Percentiles rank a stretch among this genome's conserved stretches.
phyloP scores from a whole-genome alignment of 2,797 vertebrate species.

The Pseudochromis fuscus region DNA sequence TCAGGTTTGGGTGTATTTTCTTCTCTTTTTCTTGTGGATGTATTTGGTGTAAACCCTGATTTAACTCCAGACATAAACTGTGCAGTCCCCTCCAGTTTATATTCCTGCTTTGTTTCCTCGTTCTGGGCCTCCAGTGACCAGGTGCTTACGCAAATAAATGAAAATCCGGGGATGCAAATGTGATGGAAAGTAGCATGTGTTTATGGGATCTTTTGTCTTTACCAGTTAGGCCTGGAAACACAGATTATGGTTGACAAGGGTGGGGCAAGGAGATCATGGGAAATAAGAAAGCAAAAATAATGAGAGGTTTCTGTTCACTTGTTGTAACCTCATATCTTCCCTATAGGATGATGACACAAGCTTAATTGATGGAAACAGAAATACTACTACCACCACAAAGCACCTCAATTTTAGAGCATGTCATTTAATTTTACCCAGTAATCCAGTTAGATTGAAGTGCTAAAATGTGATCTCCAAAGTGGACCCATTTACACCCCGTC shows the following conservation, averaged over 20 bases:
- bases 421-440: neutral
- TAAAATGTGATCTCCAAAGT: no score
- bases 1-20: constrained; percentile 7
- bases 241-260: neutral
- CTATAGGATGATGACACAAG: neutral
- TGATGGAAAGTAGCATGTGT: constrained; percentile 55
- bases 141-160: constrained; percentile 71
- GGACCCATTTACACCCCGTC: no score
- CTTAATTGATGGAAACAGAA: neutral
- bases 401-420: neutral
- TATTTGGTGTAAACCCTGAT: constrained; percentile 9
- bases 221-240: constrained; percentile 2
- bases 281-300: neutral
- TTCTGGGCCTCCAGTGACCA: constrained; percentile 14
- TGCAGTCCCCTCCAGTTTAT: neutral
- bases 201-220: constrained; percentile 21
- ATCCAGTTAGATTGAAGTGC: no score
- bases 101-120: neutral
- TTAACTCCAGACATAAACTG: constrained; percentile 7
- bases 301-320: constrained; percentile 10
- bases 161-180: constrained; percentile 76
- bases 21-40: constrained; percentile 13
- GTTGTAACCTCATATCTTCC: neutral
- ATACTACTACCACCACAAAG: neutral
- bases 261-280: neutral